Evolutionary conservation across 2,797 vertebrate genomes (phyloP).

Genomic region (Antennarius maculatus): DNA sequence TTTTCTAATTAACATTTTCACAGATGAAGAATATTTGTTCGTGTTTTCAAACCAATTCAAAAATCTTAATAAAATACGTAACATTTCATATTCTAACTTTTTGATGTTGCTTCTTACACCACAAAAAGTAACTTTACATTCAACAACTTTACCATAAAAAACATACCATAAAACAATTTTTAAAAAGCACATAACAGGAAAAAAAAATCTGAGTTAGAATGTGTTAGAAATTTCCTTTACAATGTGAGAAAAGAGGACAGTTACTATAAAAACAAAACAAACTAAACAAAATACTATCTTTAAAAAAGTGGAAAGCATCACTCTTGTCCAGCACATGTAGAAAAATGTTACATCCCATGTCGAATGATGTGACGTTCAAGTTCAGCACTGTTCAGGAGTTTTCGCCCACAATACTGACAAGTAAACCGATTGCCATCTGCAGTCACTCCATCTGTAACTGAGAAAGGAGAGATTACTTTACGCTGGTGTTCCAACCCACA

Average conservation of each 20-base stretch:
- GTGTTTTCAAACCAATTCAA: neutral
- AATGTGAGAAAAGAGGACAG: neutral
- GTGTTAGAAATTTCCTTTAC: neutral
- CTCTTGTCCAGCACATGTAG: neutral
- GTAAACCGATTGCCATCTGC: constrained; percentile 35
- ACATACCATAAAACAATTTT: constrained; percentile 22
- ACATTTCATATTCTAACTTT: neutral
- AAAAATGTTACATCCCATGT: constrained; percentile 59
- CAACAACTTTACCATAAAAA: constrained; percentile 31
- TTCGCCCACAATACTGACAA: constrained; percentile 72
- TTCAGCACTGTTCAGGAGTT: constrained; percentile 45
- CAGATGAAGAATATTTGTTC: neutral
- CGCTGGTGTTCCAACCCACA: neutral
- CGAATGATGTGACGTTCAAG: constrained; percentile 63
- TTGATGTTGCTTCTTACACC: constrained; percentile 12
- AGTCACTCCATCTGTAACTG: neutral
- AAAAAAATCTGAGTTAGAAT: neutral
- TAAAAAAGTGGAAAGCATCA: neutral
- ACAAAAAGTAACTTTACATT: neutral
- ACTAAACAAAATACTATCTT: neutral
- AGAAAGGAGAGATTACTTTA: neutral
- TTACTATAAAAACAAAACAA: neutral
- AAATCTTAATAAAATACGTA: neutral
- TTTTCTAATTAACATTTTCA: neutral
- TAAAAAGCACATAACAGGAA: constrained; percentile 41